A percentile compares a stretch with the other conserved stretches of the same genome.
Evolutionary conservation across 1,140 invertebrate genomes (phyloP).

Genomic region (Drosophila guanche): DNA sequence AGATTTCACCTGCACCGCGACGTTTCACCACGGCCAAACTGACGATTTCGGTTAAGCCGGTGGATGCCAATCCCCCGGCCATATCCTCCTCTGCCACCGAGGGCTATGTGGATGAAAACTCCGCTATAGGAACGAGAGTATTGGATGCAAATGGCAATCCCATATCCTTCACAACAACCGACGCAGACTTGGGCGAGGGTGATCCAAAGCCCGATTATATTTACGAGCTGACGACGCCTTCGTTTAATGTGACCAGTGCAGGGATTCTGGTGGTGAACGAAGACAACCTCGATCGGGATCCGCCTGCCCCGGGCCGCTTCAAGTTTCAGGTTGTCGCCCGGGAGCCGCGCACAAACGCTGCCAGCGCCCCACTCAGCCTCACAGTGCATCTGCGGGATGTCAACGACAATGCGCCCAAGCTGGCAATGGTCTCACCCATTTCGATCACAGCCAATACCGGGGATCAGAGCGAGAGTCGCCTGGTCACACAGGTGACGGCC

Average conservation of each 20-base stretch:
- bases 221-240: slow-evolving; percentile 93
- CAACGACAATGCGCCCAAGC: slow-evolving; percentile 92
- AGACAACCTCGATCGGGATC: slow-evolving; percentile 93
- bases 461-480: slow-evolving; percentile 87
- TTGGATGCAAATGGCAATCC: slow-evolving; percentile 87
- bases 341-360: slow-evolving; percentile 90
- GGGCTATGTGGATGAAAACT: slow-evolving; percentile 93
- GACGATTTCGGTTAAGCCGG: slow-evolving; percentile 91
- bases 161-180: slow-evolving; percentile 89
- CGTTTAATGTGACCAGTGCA: slow-evolving; percentile 90
- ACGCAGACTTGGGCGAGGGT: slow-evolving; percentile 91
- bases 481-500: slow-evolving; percentile 91
- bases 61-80: slow-evolving; percentile 92
- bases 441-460: slow-evolving; percentile 89
- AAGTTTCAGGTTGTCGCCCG: slow-evolving; percentile 91
- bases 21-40: slow-evolving; percentile 92
- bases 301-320: slow-evolving; percentile 92
- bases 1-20: slow-evolving; percentile 88
- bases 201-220: slow-evolving; percentile 90
- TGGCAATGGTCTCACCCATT: slow-evolving; percentile 90
- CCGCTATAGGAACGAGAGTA: slow-evolving; percentile 92
- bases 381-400: slow-evolving; percentile 91
- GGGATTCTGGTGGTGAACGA: slow-evolving; percentile 91
- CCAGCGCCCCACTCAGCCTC: slow-evolving; percentile 91
- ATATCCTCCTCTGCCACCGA: slow-evolving; percentile 89